Conservation (phyloP, 2,797 vertebrate species). For the Sebastes diploproa region DNA sequence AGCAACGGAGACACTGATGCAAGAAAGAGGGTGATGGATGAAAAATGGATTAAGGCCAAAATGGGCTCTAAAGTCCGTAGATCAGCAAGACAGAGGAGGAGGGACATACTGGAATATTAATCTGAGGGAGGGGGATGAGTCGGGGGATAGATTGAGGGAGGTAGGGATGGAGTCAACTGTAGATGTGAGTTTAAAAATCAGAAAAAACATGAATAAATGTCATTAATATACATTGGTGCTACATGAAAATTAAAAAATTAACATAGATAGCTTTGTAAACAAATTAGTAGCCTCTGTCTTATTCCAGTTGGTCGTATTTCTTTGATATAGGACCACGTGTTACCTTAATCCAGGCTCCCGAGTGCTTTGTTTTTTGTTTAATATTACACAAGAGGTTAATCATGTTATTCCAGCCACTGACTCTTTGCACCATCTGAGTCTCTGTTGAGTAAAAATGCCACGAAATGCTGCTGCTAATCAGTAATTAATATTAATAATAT, state of each 20-base stretch:
- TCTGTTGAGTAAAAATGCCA: not conserved
- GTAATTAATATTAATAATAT: not conserved
- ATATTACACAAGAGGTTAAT: not conserved
- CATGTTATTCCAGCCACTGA: not conserved
- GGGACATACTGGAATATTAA: slow-evolving; percentile 32
- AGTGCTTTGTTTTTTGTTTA: not conserved
- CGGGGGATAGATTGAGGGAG: not conserved
- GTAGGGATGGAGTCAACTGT: not conserved
- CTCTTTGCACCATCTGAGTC: not conserved
- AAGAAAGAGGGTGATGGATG: slow-evolving; percentile 34
- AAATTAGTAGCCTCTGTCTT: not conserved
- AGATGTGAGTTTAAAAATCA: slow-evolving; percentile 3
- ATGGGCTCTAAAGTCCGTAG: slow-evolving; percentile 26
- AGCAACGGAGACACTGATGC: slow-evolving; percentile 21
- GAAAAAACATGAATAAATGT: slow-evolving; percentile 5
- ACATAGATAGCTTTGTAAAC: not conserved
- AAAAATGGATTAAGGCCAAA: slow-evolving; percentile 55
- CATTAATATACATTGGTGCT: not conserved
- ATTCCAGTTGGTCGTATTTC: not conserved
- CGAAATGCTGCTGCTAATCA: not conserved
- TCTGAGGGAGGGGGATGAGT: not conserved
- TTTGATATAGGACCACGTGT: not conserved
- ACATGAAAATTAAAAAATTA: not conserved
- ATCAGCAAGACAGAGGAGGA: slow-evolving; percentile 17
- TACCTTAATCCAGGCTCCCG: not conserved